Base-by-base conservation (phyloP, 2,888 invertebrate genomes). In the Drosophila helvetica region DNA sequence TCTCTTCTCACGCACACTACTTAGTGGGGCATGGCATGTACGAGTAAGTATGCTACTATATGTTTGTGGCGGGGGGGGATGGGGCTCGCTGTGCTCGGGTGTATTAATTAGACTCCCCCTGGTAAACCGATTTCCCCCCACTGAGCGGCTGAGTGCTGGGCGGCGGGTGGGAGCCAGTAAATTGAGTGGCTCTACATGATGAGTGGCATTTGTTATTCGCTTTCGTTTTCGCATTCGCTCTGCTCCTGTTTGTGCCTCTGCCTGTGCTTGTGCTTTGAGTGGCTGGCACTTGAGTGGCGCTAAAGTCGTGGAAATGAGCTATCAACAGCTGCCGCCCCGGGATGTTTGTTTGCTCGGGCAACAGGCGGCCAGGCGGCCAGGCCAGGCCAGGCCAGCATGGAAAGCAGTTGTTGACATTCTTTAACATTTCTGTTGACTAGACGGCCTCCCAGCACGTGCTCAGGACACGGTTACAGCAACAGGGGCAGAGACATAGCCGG, bases 371-470 rank as follows among this genome's bases (percentile, higher is more conserved):
- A n/a, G n/a, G n/a, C n/a, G n/a, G n/a, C n/a, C n/a, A n/a, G n/a
- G n/a, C n/a, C n/a, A n/a, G n/a, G n/a, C n/a, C n/a, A n/a, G 54
- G 47, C 46, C 55, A 56, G 65, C 73, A 60, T 18, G 56, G 55
- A 56, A 10, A 71, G 19, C 68, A 48, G 74, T 63, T 59, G 58
- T 64, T 69, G 74, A 68, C 54, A 62, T 54, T 71, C 43, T 74
- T 82, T 53, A 60, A 53, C 78, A 59, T 72, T 67, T 75, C 64
- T 87, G 81, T 82, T 88, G 86, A 88, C 86, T 70, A 87, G 86
- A 74, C 83, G 83, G 58, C 38, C 38, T 38, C 56, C 64, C 68
- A 71, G 74, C 81, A 81, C 81, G 81, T 81, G 81, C 88, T 81
- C 75, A 75, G 76, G 47, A 48, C 47, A 17, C 33, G 12, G 38